A percentile compares a stretch with the other conserved stretches of the same genome.
These are phyloP conservation scores for Tachycineta bicolor DNA, from an alignment of 2,113 vertebrate genomes.

Conservation along the genomic window DNA sequence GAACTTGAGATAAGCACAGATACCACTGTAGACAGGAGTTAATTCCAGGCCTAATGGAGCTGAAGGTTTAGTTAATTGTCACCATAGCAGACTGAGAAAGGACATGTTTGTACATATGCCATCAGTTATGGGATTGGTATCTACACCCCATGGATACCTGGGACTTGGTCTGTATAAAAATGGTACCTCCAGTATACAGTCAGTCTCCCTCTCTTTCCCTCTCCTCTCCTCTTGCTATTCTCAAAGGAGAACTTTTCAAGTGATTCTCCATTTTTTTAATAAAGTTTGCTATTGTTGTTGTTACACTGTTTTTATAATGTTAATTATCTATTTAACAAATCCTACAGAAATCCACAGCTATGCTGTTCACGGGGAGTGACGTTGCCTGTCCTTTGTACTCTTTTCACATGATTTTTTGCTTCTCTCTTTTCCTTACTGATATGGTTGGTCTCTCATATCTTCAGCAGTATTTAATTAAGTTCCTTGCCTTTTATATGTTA, in stretches of 20 bases:
- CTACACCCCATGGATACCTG: not conserved
- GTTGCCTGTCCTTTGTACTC: not conserved
- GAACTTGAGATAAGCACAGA: not conserved
- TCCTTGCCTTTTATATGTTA: not conserved
- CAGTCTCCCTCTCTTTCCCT: not conserved
- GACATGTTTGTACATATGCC: not conserved
- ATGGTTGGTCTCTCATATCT: not conserved
- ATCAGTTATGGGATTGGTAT: not conserved
- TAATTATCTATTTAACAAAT: not conserved
- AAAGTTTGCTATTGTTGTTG: not conserved
- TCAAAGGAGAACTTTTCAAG: not conserved
- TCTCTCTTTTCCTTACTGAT: not conserved
- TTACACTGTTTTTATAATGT: not conserved
- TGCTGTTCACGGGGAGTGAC: fast-evolving
- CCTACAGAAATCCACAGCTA: not conserved
- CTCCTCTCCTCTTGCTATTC: not conserved
- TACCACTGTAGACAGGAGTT: not conserved
- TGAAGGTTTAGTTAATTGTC: not conserved
- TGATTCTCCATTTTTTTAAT: not conserved
- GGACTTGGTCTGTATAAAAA: not conserved
- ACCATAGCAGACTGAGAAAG: not conserved
- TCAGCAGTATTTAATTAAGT: not conserved
- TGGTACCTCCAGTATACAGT: not conserved
- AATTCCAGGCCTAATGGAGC: not conserved
- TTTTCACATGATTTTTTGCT: not conserved